A percentile compares a stretch with the other conserved stretches of the same genome.
phyloP scores from a whole-genome alignment of 2,797 vertebrate species.

The Chloroceryle inda region DNA sequence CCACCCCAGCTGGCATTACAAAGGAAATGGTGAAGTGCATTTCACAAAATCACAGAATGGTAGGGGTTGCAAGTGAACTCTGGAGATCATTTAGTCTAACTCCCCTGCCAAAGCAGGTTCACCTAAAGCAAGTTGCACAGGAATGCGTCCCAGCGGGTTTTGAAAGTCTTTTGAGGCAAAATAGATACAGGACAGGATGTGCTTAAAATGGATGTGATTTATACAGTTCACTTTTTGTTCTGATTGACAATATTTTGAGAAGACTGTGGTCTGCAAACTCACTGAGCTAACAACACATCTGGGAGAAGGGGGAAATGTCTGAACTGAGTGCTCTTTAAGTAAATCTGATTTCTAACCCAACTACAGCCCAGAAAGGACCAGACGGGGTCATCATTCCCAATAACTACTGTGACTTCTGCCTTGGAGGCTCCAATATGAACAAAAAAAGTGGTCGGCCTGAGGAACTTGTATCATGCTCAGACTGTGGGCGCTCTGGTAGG shows the following conservation, averaged over 20 bases:
- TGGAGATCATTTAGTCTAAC: background rate
- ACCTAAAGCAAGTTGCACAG: background rate
- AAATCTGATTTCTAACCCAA: constrained; percentile 51
- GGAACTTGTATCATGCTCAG: constrained; percentile 96
- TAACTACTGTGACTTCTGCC: constrained; percentile 99
- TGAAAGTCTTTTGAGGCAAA: background rate
- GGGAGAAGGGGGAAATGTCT: background rate
- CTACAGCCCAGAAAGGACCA: constrained; percentile 92
- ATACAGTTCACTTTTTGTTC: background rate
- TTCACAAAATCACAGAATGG: background rate
- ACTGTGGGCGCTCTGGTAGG: constrained; percentile 98
- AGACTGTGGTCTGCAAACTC: background rate
- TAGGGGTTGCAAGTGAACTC: background rate
- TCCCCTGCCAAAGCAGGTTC: background rate
- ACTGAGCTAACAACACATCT: background rate
- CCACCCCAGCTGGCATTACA: background rate
- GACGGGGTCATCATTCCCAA: constrained; percentile 95
- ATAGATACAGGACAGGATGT: background rate
- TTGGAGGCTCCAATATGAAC: constrained; percentile 95
- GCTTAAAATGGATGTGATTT: background rate
- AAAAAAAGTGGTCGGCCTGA: constrained; percentile 96
- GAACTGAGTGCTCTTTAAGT: background rate
- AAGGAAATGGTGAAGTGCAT: background rate
- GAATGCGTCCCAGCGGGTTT: background rate
- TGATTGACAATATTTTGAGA: background rate